Evolutionary conservation across 2,888 invertebrate species (phyloP).

Genomic region (Amphiduros pacificus): DNA sequence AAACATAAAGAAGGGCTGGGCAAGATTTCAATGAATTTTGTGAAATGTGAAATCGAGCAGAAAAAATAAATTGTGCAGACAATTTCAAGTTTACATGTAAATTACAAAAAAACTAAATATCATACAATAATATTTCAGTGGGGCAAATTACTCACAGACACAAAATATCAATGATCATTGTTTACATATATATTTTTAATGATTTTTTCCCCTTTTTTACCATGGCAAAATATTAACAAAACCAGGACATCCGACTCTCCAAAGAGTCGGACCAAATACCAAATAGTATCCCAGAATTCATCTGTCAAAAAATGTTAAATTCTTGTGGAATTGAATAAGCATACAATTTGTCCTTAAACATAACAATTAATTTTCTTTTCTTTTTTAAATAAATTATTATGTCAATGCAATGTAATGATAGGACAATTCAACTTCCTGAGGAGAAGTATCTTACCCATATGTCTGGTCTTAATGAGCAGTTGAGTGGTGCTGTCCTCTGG

Average conservation of each 20-base stretch:
- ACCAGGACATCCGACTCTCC: not conserved
- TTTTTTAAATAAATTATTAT: not conserved
- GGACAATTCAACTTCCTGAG: not conserved
- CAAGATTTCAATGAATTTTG: no score
- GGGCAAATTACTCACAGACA: no score
- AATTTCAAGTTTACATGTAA: no score
- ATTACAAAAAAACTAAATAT: no score
- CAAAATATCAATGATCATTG: not conserved
- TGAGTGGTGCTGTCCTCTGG: constrained; percentile 14
- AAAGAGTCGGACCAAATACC: not conserved
- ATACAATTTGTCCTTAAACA: no score
- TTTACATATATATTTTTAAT: not conserved
- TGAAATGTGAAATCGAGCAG: no score
- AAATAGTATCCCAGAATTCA: not conserved
- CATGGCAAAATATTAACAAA: not conserved
- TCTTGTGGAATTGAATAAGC: no score
- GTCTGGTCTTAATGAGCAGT: constrained; percentile 4
- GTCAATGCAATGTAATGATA: not conserved
- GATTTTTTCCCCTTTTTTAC: not conserved
- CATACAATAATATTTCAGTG: no score
- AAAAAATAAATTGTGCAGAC: no score
- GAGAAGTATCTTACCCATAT: constrained; percentile 12
- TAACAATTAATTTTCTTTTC: no score
- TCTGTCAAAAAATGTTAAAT: not conserved
- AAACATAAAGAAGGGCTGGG: no score